Evolutionary conservation across 2,113 vertebrate species (phyloP), one percentile per base, ranked within the genome.

Genomic region (Antidorcas marsupialis): DNA sequence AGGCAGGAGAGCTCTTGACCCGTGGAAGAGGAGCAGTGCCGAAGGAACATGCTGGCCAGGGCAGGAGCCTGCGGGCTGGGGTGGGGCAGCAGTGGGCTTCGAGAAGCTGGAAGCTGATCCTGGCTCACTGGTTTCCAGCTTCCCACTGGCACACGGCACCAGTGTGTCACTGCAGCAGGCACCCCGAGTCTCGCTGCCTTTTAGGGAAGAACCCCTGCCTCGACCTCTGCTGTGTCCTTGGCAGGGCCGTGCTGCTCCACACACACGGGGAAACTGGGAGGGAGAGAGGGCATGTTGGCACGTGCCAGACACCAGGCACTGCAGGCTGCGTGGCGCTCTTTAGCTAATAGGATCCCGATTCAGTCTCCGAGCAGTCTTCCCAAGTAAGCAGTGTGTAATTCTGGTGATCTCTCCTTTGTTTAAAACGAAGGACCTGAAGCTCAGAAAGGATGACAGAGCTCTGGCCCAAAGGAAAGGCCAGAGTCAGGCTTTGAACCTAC

Each of bases 141-240:
- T 17, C 19, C 21, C 67, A 0, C 19, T 36, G 86, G 19, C 1
- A 0, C 7, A 28, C 0, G 0, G 39, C 33, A 12, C 23, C 2
- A 15, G 14, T 15, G 7, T 6, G 1, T 4, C 17, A 1, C 21
- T 52, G n/a, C 27, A 76, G 27, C 3, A 8, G 27, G 28, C 17
- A n/a, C 59, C 33, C 45, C 53, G 76, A 74, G 39, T 8, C 62
- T 17, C 28, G 5, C 15, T 71, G 12, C n/a, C 62, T 83, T 27
- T 33, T 52, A 62, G 36, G 53, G 45, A 84, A 59, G n/a, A 47
- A 2, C 1, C 3, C 2, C 17, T 36, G 13, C 28, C 7, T 10
- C 27, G 17, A 19, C 3, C 27, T 10, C 43, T 55, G 5, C n/a
- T 28, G 7, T 45, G 12, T 36, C 6, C 13, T 9, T 17, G 16